Base-by-base conservation (phyloP, 2,888 invertebrate genomes). In the Dicyrtoma fusca region DNA sequence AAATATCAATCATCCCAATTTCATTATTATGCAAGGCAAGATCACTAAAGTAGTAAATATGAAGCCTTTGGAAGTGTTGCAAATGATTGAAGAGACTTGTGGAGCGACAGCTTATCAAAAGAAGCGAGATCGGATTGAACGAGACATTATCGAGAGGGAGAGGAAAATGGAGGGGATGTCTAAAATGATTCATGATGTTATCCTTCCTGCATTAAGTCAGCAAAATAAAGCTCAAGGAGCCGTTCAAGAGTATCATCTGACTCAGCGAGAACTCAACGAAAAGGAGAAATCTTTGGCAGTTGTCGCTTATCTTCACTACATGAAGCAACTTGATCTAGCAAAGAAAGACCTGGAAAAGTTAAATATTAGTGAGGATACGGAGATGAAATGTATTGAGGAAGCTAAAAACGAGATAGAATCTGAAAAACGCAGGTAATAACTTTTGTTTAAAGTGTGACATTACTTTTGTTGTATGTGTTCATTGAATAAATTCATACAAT, bases 1-100 rank as follows among this genome's bases (percentile, higher is more conserved):
- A 49, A 99, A 99, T 82, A 95, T 99, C 1, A 99, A 99, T 85
- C 99, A 99, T 86, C 99, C 99, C 0, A 97, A 99, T 84, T 99
- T 98, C 85, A 88, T 99, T 45, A 99, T 99, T 82, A 98, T 99
- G 98, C 99, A 99, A 87, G 99, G 99, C 0, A 89, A 96, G 77
- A 97, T 99, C 79, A 98, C 98, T 1, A 98, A 99, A 86, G 98
- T 99, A 1, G 86, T 99, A 26, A 98, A 96, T 83, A 99, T 99
- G 98, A 99, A 97, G 83, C 97, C 99, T 0, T 88, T 90, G 57
- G 98, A 99, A 91, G 93, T 97, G 81, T 86, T 97, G 69, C 92
- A 94, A 0, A 97, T 99, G 97, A 91, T 99, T 71, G 99, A 99
- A 85, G 99, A 99, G 86, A 97, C 98, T 8, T 97, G 97, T 0